These are phyloP conservation scores for Rhingia rostrata DNA, from an alignment of 2,888 invertebrate species.

Conservation along the genomic window DNA sequence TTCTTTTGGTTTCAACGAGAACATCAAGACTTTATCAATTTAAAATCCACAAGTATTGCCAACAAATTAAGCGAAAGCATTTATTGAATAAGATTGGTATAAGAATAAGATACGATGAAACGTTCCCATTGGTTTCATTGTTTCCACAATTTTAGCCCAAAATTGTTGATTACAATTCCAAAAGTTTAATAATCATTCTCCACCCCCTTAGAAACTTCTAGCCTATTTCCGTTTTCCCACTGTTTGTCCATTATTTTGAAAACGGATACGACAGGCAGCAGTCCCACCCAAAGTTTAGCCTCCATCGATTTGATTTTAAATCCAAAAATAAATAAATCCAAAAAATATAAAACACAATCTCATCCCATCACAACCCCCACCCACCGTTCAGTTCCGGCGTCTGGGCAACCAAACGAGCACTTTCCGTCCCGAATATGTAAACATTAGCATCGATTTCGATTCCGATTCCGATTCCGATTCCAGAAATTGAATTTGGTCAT, in stretches of 20 bases:
- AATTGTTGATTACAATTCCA: no score
- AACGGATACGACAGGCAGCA: constrained; percentile 29
- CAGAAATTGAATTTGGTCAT: constrained; percentile 59
- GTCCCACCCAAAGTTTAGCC: constrained; percentile 20
- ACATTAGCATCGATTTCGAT: constrained; percentile 57
- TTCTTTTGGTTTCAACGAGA: no score
- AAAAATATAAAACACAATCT: constrained; percentile 15
- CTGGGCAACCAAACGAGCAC: constrained; percentile 43
- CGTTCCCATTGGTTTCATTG: no score
- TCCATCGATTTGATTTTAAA: constrained; percentile 47
- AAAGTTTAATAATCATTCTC: no score
- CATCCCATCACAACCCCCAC: not conserved
- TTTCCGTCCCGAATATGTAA: constrained; percentile 51
- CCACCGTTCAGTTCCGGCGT: constrained; percentile 13
- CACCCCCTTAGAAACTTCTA: not conserved
- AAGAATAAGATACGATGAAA: no score
- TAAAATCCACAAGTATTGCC: no score
- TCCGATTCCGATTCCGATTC: constrained; percentile 40
- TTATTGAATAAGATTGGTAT: no score
- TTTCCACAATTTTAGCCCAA: no score
- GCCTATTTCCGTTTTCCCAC: not conserved
- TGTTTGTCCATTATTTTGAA: constrained; percentile 38
- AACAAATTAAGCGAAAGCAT: no score
- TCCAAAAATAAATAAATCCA: constrained; percentile 39
- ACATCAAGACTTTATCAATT: no score